Evolutionary conservation across 1,140 invertebrate genomes (phyloP), one percentile per base, ranked within the genome.

Genomic region (Muscidifurax raptorellus): DNA sequence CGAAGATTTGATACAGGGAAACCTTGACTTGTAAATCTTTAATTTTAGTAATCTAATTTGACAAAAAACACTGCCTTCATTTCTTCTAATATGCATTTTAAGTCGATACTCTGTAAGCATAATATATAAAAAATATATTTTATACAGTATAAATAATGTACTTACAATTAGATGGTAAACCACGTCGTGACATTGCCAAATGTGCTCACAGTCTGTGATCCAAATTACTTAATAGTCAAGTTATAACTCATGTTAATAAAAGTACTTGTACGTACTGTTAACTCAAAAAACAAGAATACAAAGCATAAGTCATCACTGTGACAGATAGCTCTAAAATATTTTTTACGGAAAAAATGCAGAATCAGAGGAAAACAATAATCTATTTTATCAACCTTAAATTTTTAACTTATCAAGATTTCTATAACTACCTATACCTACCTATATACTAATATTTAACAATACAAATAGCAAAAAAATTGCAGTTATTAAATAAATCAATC

Each of bases 191-290:
- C 22, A 76, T 84, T 77, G 72, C 80, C 84, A 85, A 82, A 85
- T 78, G 84, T 82, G 80, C 84, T 82, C n/a, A 75, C 40, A 71
- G 44, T 25, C 80, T 85, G 84, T 85, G 84, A 85, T 85, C 66
- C 47, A 59, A 85, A 75, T 76, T 78, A 83, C 44, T 4, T 28
- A 40, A 76, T 59, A 59, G 52, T 59, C 18, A 59, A 59, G 18
- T 59, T 59, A n/a, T 76, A 76, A 64, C n/a, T 52, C 12, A 27
- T 30, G 36, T 76, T 67, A 44, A 40, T 76, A 52, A 75, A 81
- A 76, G 28, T 76, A 82, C 32, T 82, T 66, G 71, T 44, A 76
- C 12, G 69, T 71, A 30, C 18, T 82, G 76, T 64, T 4, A 67
- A 71, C 67, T 30, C 18, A 15, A 25, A 82, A 82, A 82, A n/a